Conservation (phyloP, 2,888 invertebrate species). For the Mesorhabditis sp. region DNA sequence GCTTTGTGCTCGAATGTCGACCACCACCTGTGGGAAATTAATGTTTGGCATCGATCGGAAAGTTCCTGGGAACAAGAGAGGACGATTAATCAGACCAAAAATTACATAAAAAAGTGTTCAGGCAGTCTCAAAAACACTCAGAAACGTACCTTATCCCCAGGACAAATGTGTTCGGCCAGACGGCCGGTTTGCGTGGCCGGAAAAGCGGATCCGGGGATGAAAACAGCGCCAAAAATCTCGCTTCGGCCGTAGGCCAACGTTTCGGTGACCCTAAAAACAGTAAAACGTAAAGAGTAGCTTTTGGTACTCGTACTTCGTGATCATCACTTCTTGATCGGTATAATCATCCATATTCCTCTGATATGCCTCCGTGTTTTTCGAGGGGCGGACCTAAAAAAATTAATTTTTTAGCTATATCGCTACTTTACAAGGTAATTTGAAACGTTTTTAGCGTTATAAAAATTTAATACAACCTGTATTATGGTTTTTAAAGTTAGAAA, state of each 20-base stretch:
- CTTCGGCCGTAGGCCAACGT: not conserved
- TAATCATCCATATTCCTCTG: not conserved
- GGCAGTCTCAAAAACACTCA: too few relatives aligned
- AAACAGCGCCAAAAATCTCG: not conserved
- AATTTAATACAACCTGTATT: too few relatives aligned
- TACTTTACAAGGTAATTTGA: too few relatives aligned
- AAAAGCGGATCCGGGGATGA: not conserved
- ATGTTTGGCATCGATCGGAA: not conserved
- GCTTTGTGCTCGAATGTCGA: not conserved
- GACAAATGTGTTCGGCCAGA: not conserved
- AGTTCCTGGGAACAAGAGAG: not conserved
- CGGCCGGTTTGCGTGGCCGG: conserved; percentile 1
- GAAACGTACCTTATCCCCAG: not conserved
- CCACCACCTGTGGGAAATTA: not conserved
- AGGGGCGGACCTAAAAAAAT: not conserved
- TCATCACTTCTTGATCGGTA: not conserved
- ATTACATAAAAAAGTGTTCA: too few relatives aligned
- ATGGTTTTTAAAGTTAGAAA: not conserved
- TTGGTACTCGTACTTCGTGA: not conserved
- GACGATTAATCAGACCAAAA: too few relatives aligned
- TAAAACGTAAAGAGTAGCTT: not conserved
- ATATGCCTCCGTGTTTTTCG: not conserved
- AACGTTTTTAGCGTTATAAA: too few relatives aligned
- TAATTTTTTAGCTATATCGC: too few relatives aligned
- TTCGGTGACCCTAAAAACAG: not conserved